Conservation (phyloP, 2,113 vertebrate species). For the Phasianus colchicus region DNA sequence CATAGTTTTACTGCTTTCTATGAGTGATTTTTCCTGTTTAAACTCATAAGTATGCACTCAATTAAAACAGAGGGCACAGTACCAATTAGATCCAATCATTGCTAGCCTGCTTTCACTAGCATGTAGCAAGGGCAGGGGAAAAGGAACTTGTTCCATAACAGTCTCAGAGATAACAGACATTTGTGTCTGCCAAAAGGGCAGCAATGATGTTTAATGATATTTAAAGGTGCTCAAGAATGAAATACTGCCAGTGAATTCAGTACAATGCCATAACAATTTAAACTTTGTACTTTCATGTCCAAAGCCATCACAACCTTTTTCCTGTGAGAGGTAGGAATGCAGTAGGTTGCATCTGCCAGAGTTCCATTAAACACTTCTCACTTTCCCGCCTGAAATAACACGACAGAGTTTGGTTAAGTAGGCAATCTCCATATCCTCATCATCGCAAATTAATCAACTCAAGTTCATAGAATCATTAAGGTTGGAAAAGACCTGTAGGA, state of each 20-base stretch:
- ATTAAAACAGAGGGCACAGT: background rate
- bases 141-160: background rate
- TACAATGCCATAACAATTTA: background rate
- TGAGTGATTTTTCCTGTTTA: background rate
- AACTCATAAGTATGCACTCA: background rate
- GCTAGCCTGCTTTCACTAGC: background rate
- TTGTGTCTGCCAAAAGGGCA: background rate
- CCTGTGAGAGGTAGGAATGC: background rate
- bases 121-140: background rate
- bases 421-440: background rate
- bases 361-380: background rate
- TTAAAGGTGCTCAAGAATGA: background rate
- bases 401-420: background rate
- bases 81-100: background rate
- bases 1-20: background rate
- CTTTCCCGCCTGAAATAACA: background rate
- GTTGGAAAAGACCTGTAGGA: too few species aligned
- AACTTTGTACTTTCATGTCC: background rate
- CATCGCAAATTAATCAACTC: background rate
- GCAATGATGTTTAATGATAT: background rate
- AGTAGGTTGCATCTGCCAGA: background rate
- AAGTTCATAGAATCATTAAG: too few species aligned
- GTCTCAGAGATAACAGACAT: background rate
- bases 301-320: background rate
- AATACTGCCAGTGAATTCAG: background rate